A percentile compares a stretch with the other conserved stretches of the same genome.
phyloP scores from a whole-genome alignment of 2,888 invertebrate genomes.

The Galerucella calmariensis region DNA sequence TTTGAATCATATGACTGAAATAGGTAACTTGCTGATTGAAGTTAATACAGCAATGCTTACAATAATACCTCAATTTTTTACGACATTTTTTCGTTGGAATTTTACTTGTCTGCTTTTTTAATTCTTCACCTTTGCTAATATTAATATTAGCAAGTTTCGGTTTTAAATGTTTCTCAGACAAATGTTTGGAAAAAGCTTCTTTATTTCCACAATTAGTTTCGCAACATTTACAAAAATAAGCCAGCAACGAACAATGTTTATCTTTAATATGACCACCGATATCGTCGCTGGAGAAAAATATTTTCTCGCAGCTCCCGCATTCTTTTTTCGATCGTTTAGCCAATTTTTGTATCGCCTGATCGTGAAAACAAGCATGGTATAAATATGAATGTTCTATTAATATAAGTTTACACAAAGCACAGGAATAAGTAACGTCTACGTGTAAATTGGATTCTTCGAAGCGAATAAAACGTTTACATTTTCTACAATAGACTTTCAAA shows the following conservation, averaged over 20 bases:
- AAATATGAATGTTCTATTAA: conserved; percentile 26
- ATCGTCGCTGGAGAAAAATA: conserved; percentile 37
- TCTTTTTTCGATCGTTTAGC: conserved; percentile 31
- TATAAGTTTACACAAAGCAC: conserved; percentile 39
- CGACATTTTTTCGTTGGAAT: not conserved
- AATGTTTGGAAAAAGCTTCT: not conserved
- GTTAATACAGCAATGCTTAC: not conserved
- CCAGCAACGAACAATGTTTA: conserved; percentile 17
- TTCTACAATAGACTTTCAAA: conserved; percentile 43
- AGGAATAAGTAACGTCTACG: conserved; percentile 40
- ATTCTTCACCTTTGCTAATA: not conserved
- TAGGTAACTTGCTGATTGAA: not conserved
- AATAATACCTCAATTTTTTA: not conserved
- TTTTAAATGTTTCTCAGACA: not conserved
- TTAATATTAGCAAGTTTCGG: not conserved
- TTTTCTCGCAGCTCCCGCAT: conserved; percentile 41
- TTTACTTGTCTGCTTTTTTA: not conserved
- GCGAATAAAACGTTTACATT: conserved; percentile 37
- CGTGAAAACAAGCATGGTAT: conserved; percentile 41
- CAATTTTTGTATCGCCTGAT: conserved; percentile 21
- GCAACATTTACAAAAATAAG: conserved; percentile 41
- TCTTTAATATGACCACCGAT: conserved; percentile 37
- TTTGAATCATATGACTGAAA: not conserved
- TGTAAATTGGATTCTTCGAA: conserved; percentile 42
- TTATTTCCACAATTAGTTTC: not conserved